Percentiles rank a stretch among this genome's conserved stretches.
These are phyloP conservation scores for Chrysolina americana DNA, from an alignment of 2,888 invertebrate species.

Conservation along the genomic window DNA sequence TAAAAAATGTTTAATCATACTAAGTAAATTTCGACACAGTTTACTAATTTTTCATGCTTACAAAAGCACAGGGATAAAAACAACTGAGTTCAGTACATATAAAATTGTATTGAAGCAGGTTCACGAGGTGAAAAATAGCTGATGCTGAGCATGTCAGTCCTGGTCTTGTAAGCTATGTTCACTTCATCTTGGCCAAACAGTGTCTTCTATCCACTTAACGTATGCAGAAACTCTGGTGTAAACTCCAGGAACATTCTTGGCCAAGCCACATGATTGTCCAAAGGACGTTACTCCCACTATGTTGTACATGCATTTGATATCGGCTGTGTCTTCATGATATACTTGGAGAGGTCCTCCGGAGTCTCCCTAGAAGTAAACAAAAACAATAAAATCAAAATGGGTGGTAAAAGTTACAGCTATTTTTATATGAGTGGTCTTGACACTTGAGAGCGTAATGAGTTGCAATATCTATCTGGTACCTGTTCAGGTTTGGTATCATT, in stretches of 20 bases:
- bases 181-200: slow-evolving; percentile 67
- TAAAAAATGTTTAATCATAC: too few species aligned
- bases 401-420: too few species aligned
- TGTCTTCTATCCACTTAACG: slow-evolving; percentile 71
- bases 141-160: neutral
- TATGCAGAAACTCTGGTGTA: slow-evolving; percentile 71
- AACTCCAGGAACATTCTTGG: slow-evolving; percentile 67
- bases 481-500: too few species aligned
- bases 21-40: too few species aligned
- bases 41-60: too few species aligned
- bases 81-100: too few species aligned
- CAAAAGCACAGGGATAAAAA: too few species aligned
- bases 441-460: too few species aligned
- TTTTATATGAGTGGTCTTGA: too few species aligned
- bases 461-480: too few species aligned
- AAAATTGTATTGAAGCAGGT: too few species aligned
- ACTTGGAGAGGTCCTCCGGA: slow-evolving; percentile 77
- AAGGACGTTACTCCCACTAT: slow-evolving; percentile 71
- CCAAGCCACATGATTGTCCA: slow-evolving; percentile 68
- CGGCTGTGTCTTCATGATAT: slow-evolving; percentile 55
- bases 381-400: slow-evolving; percentile 30
- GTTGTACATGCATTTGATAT: slow-evolving; percentile 70
- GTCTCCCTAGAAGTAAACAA: slow-evolving; percentile 72
- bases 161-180: neutral
- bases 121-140: neutral